These are phyloP conservation scores for Pristionchus japonicus DNA, from an alignment of 2,888 invertebrate species.

Conservation along the genomic window DNA sequence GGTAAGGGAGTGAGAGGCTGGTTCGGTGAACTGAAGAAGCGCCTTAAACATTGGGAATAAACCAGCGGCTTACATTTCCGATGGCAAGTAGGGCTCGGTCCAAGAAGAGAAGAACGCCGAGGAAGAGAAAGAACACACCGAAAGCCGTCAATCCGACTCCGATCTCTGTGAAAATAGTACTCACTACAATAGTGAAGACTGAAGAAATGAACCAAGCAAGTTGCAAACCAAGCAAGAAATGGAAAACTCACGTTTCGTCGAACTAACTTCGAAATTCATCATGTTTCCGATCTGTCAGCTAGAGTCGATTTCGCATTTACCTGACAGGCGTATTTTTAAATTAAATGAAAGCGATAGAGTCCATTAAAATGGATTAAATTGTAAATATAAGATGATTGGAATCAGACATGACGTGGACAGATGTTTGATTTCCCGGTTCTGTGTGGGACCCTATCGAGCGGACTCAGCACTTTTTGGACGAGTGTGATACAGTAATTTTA, in stretches of 20 bases:
- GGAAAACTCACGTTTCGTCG: constrained; percentile 61
- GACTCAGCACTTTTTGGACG: no score
- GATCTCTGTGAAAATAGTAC: constrained; percentile 82
- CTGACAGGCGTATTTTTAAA: neutral
- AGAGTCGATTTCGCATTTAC: constrained; percentile 2
- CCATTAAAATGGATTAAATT: neutral
- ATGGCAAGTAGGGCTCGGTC: constrained; percentile 98
- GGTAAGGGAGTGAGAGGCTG: no score
- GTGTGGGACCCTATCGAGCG: no score
- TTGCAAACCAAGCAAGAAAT: neutral
- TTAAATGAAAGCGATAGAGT: neutral
- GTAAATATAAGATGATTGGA: neutral
- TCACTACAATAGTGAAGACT: no score
- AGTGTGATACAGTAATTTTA: no score
- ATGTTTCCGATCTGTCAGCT: constrained; percentile 45
- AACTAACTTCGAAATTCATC: constrained; percentile 69
- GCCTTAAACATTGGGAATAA: neutral
- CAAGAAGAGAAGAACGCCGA: constrained; percentile 92
- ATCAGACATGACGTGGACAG: constrained; percentile 46
- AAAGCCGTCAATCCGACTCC: constrained; percentile 96
- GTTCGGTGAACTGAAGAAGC: no score
- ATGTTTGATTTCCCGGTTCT: no score
- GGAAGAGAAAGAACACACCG: constrained; percentile 92
- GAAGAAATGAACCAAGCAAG: neutral
- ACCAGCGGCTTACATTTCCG: constrained; percentile 89